Evolutionary conservation across 2,888 invertebrate species (phyloP).

Genomic region (Melipona beecheii): DNA sequence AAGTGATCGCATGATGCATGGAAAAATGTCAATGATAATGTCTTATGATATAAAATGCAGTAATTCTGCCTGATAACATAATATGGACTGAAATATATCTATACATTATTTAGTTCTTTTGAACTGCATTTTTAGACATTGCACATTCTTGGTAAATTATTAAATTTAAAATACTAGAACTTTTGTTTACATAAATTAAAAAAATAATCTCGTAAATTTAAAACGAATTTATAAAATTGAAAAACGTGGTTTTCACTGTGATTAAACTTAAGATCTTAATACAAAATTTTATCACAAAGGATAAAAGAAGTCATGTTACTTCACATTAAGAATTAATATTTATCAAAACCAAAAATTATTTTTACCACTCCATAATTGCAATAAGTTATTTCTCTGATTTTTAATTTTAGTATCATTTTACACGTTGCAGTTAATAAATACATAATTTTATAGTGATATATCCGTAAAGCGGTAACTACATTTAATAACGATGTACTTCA

Average conservation of each 20-base stretch:
- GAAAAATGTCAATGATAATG: constrained; percentile 7
- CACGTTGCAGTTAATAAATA: constrained; percentile 9
- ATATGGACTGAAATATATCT: constrained; percentile 59
- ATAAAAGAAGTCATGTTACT: constrained; percentile 22
- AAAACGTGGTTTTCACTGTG: constrained; percentile 27
- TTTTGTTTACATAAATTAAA: constrained; percentile 31
- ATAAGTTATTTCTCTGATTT: constrained; percentile 13
- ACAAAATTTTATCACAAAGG: constrained; percentile 24
- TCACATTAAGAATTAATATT: constrained; percentile 18
- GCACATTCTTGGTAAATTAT: constrained; percentile 29
- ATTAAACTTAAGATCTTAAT: constrained; percentile 39
- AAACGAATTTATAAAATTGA: constrained; percentile 10
- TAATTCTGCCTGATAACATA: constrained; percentile 48
- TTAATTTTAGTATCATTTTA: constrained; percentile 29
- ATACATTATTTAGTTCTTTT: constrained; percentile 51
- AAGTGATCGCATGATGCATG: neutral
- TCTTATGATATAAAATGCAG: constrained; percentile 17
- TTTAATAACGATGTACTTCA: constrained; percentile 35
- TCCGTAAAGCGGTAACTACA: constrained; percentile 43
- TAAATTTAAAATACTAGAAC: constrained; percentile 31
- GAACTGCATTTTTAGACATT: constrained; percentile 45
- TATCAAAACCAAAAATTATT: constrained; percentile 33
- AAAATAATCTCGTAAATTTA: constrained; percentile 14
- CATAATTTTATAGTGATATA: constrained; percentile 51
- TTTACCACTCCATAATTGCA: constrained; percentile 11